Conservation (phyloP, 2,888 invertebrate genomes). For the Dendrolimus pini region DNA sequence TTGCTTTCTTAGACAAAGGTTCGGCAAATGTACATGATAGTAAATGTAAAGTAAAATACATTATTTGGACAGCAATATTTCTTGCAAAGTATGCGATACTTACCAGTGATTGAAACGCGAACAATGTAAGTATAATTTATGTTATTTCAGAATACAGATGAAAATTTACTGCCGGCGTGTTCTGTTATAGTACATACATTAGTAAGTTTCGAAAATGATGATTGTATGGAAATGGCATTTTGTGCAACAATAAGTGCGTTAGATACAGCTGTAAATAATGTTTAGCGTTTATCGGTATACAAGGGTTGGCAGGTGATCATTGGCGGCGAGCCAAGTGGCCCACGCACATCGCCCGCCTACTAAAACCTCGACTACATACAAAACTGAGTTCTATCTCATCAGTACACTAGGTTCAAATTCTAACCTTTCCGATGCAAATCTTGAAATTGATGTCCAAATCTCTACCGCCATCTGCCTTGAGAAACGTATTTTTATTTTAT, state of each 20-base stretch:
- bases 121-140: no score
- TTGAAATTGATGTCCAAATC: conserved; percentile 64
- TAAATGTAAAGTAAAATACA: no score
- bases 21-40: no score
- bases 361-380: conserved; percentile 17
- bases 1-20: no score
- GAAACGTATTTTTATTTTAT: conserved; percentile 58
- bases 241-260: conserved; percentile 44
- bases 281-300: conserved; percentile 63
- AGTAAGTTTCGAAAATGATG: conserved; percentile 13
- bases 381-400: conserved; percentile 26
- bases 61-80: no score
- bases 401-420: conserved; percentile 24
- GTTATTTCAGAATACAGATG: no score
- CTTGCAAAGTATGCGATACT: no score
- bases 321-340: conserved; percentile 59
- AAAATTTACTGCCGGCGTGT: no score
- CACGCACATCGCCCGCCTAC: conserved; percentile 51
- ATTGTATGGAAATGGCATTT: conserved; percentile 28
- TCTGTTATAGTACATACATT: no score
- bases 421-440: conserved; percentile 23
- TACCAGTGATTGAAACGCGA: no score
- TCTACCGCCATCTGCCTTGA: conserved; percentile 56
- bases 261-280: conserved; percentile 60
- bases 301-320: conserved; percentile 68